A percentile compares a stretch with the other conserved stretches of the same genome.
Conservation (phyloP, 2,113 vertebrate genomes). For the Myotis brandtii region DNA sequence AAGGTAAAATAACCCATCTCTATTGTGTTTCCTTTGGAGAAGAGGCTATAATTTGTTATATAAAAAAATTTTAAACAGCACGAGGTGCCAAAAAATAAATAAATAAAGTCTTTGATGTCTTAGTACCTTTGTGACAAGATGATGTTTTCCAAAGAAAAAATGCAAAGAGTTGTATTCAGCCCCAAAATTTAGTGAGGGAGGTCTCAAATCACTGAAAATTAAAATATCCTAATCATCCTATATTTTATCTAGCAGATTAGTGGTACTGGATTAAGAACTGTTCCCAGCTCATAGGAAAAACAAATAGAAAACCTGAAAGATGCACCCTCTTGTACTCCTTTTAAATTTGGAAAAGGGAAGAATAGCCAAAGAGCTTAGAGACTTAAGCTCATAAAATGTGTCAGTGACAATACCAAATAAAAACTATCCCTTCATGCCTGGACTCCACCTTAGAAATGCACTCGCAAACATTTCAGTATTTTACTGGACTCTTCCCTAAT, state of each 20-base stretch:
- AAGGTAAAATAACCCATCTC: not conserved
- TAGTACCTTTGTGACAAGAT: not conserved
- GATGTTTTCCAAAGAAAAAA: not conserved
- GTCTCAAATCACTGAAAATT: constrained; percentile 32
- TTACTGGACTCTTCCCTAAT: constrained; percentile 44
- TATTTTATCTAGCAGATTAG: constrained; percentile 15
- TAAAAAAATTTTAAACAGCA: constrained; percentile 25
- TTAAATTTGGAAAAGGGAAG: constrained; percentile 56
- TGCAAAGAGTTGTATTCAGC: constrained; percentile 15
- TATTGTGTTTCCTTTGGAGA: not conserved
- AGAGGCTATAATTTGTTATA: not conserved
- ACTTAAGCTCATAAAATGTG: constrained; percentile 53
- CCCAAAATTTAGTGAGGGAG: not conserved
- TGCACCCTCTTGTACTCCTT: not conserved
- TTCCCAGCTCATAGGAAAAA: constrained; percentile 74
- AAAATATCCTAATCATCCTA: constrained; percentile 38
- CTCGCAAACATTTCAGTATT: not conserved
- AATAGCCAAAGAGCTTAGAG: constrained; percentile 13
- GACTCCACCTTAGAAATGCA: not conserved
- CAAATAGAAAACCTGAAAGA: constrained; percentile 57
- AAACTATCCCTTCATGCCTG: constrained; percentile 15
- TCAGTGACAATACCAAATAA: not conserved
- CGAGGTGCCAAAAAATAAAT: not conserved
- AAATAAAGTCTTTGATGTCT: not conserved
- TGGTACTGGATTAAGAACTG: constrained; percentile 72